A percentile compares a stretch with the other conserved stretches of the same genome.
Conservation (phyloP, 2,797 vertebrate genomes). For the Sibirionetta formosa region DNA sequence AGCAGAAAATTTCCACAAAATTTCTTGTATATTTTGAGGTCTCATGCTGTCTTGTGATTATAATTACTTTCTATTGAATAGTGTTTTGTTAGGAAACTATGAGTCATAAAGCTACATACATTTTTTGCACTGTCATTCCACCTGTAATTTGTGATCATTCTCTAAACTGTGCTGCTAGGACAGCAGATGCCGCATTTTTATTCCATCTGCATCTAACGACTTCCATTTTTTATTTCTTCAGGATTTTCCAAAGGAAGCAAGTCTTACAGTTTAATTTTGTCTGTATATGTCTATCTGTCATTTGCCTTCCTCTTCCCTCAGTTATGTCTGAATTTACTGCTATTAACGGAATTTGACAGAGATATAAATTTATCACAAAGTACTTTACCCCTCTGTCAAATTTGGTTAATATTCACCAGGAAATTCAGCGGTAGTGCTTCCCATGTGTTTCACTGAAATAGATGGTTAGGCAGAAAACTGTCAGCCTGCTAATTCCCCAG, state of each 20-base stretch:
- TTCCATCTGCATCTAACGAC: not conserved
- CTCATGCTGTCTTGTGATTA: not conserved
- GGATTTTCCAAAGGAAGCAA: slow-evolving; percentile 33
- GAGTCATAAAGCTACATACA: not conserved
- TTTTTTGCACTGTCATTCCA: not conserved
- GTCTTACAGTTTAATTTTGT: not conserved
- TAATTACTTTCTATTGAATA: not conserved
- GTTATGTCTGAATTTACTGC: slow-evolving; percentile 14
- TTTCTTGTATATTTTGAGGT: not conserved
- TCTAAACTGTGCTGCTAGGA: not conserved
- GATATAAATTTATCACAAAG: not conserved
- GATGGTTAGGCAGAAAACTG: not conserved
- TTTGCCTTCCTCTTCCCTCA: slow-evolving; percentile 7
- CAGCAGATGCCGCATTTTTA: not conserved
- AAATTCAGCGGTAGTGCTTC: not conserved
- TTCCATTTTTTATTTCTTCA: slow-evolving; percentile 24
- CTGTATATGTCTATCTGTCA: slow-evolving; percentile 47
- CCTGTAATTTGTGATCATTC: not conserved
- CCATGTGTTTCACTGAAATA: not conserved
- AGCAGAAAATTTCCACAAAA: not conserved
- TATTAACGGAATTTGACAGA: not conserved
- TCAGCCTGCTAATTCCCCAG: not conserved
- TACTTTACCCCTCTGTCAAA: not conserved
- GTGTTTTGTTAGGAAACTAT: not conserved
- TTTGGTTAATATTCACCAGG: not conserved